Conservation (phyloP, 2,113 vertebrate species). For the Orycteropus afer region DNA sequence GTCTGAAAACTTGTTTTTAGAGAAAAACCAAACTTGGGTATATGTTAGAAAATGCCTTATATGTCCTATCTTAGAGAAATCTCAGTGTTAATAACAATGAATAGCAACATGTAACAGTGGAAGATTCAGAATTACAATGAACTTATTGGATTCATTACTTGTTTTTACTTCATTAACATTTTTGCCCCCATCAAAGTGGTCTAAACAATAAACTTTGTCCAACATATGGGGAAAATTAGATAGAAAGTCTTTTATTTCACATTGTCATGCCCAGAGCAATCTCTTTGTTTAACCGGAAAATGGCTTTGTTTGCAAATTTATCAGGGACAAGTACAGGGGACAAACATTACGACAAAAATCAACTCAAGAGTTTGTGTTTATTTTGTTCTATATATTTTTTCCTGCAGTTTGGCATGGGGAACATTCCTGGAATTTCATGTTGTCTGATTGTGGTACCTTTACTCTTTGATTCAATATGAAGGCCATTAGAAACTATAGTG, state of each 20-base stretch:
- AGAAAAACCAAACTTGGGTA: not conserved
- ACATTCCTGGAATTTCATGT: not conserved
- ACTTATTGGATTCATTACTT: constrained; percentile 58
- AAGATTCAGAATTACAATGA: not conserved
- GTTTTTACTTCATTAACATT: constrained; percentile 67
- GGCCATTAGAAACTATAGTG: not conserved
- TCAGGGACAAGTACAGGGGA: constrained; percentile 63
- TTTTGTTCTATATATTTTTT: constrained; percentile 29
- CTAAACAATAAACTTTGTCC: constrained; percentile 73
- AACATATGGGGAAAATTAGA: constrained; percentile 84
- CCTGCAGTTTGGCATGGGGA: not conserved
- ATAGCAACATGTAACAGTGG: not conserved
- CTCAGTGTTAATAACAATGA: not conserved
- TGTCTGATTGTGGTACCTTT: not conserved
- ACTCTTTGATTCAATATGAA: not conserved
- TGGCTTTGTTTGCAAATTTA: constrained; percentile 81
- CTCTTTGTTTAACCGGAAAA: constrained; percentile 80
- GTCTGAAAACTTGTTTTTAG: not conserved
- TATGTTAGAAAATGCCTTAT: not conserved
- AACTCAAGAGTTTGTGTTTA: constrained; percentile 19
- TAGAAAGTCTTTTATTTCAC: constrained; percentile 80
- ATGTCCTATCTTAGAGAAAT: not conserved
- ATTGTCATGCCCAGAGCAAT: constrained; percentile 81
- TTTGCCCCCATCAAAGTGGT: constrained; percentile 67
- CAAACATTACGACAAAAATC: not conserved